These are phyloP conservation scores for Octomys mimax DNA, from an alignment of 2,797 vertebrate genomes.

Conservation along the genomic window DNA sequence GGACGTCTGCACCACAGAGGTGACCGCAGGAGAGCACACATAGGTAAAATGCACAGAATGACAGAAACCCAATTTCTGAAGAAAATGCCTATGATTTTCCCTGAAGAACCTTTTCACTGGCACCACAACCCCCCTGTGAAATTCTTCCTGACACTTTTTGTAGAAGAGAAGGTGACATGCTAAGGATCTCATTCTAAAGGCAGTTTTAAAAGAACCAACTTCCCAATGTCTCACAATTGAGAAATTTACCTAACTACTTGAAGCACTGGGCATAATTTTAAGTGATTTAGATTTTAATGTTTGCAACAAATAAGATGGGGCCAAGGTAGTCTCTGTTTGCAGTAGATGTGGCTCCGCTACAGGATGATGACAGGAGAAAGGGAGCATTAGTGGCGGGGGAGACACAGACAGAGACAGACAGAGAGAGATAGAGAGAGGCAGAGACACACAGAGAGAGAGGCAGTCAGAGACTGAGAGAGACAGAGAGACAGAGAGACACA, in stretches of 20 bases:
- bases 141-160: background rate
- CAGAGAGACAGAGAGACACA: too few species aligned
- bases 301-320: background rate
- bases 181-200: background rate
- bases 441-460: too few species aligned
- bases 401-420: too few species aligned
- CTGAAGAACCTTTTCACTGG: background rate
- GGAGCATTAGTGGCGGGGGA: background rate
- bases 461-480: too few species aligned
- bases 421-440: background rate
- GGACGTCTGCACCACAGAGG: background rate
- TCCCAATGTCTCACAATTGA: background rate
- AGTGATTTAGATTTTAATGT: background rate
- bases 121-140: background rate
- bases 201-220: constrained; percentile 29
- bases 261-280: constrained; percentile 10
- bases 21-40: background rate
- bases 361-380: background rate
- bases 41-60: constrained; percentile 23
- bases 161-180: background rate
- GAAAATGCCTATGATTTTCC: background rate
- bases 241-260: constrained; percentile 25
- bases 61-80: background rate
- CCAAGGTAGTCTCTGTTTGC: background rate
- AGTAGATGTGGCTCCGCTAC: background rate